phyloP scores from a whole-genome alignment of 2,888 invertebrate species.

The Resseliella maxima region DNA sequence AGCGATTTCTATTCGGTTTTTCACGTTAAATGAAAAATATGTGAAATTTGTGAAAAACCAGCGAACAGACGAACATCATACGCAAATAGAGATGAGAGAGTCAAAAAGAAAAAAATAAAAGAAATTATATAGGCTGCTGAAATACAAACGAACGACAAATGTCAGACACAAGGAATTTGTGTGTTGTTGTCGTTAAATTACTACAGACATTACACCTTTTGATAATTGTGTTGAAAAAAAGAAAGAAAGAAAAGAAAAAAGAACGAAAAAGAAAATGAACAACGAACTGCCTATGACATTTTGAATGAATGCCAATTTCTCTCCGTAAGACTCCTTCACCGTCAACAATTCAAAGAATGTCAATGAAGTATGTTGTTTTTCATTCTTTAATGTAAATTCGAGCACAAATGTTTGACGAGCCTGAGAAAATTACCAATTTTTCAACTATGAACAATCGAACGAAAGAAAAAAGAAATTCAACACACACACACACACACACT shows the following conservation, averaged over 20 bases:
- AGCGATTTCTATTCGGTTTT: not conserved
- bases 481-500: no score
- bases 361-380: not conserved
- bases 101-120: not conserved
- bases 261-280: not conserved
- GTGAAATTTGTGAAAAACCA: not conserved
- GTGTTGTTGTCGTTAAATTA: not conserved
- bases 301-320: conserved; percentile 9
- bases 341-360: not conserved
- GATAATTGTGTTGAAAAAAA: not conserved
- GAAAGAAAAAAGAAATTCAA: no score
- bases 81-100: no score
- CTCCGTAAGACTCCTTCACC: not conserved
- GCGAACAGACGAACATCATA: no score
- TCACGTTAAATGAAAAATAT: not conserved
- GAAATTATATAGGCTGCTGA: no score
- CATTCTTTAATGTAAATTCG: no score
- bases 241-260: no score
- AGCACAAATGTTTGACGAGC: no score
- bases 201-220: not conserved
- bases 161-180: not conserved
- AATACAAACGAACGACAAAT: not conserved
- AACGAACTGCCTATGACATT: conserved; percentile 2
- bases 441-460: no score
- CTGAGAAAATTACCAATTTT: no score